A percentile compares a stretch with the other conserved stretches of the same genome.
phyloP scores from a whole-genome alignment of 2,888 invertebrate genomes.

The Uropetala carovei region DNA sequence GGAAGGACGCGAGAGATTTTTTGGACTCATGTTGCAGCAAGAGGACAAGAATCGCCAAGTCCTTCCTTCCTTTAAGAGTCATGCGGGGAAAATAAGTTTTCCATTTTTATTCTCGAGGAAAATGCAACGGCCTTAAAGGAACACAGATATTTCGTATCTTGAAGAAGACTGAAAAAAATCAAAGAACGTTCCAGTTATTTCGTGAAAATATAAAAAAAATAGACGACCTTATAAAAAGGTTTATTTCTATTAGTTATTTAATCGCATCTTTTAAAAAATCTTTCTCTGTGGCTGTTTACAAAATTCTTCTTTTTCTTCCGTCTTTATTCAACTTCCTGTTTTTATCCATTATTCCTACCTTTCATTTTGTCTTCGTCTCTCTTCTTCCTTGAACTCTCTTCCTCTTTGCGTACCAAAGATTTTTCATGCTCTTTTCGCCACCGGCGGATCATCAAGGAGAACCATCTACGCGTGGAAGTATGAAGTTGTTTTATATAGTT shows the following conservation, averaged over 20 bases:
- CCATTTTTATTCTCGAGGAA: no score
- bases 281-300: no score
- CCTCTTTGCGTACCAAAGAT: not conserved
- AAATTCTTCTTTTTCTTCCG: not conserved
- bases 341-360: not conserved
- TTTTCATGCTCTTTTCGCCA: not conserved
- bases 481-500: not conserved
- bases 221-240: no score
- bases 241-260: no score
- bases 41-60: not conserved
- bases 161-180: no score
- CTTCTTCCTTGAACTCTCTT: not conserved
- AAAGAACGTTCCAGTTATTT: no score
- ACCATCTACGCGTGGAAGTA: not conserved
- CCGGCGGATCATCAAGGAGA: not conserved
- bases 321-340: not conserved
- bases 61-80: no score
- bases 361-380: not conserved
- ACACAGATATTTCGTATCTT: no score
- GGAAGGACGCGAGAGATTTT: not conserved
- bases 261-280: no score
- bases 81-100: no score
- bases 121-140: no score
- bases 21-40: not conserved
- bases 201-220: no score